Percentiles rank a stretch among this genome's conserved stretches.
Evolutionary conservation across 2,797 vertebrate genomes (phyloP).

Genomic region (Clarias fuscus): DNA sequence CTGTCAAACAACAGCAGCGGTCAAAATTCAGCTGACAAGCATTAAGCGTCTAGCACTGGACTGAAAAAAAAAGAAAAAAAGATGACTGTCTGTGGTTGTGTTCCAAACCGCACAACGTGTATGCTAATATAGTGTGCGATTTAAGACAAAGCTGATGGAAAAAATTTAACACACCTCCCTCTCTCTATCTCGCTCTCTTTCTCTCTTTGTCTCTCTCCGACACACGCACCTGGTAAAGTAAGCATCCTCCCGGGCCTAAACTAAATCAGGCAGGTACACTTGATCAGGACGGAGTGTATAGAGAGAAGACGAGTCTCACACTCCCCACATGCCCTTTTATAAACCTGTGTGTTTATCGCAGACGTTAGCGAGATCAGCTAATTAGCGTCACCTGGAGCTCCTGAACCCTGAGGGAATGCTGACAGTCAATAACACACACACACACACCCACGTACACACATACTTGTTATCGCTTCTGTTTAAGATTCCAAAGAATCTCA

Average conservation of each 20-base stretch:
- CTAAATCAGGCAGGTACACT: constrained; percentile 19
- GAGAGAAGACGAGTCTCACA: background rate
- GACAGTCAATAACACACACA: constrained; percentile 26
- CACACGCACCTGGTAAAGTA: background rate
- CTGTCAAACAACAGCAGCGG: background rate
- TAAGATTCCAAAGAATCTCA: background rate
- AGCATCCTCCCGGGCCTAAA: constrained; percentile 1
- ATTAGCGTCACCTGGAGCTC: constrained; percentile 42
- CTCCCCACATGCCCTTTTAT: background rate
- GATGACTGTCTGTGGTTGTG: background rate
- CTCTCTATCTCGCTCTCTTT: background rate
- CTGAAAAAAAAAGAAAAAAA: background rate
- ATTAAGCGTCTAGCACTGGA: background rate
- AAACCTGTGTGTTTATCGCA: constrained; percentile 8
- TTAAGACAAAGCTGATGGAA: background rate
- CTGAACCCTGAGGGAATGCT: background rate
- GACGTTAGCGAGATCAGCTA: constrained; percentile 18
- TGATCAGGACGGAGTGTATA: background rate
- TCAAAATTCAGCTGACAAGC: background rate
- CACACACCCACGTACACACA: constrained; percentile 2
- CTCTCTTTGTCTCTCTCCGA: background rate
- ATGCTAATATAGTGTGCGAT: background rate
- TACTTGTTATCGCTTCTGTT: constrained; percentile 1
- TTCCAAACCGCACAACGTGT: background rate
- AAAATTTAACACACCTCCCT: background rate